These are phyloP conservation scores for Regulus satrapa DNA, from an alignment of 2,113 vertebrate genomes.

Conservation along the genomic window DNA sequence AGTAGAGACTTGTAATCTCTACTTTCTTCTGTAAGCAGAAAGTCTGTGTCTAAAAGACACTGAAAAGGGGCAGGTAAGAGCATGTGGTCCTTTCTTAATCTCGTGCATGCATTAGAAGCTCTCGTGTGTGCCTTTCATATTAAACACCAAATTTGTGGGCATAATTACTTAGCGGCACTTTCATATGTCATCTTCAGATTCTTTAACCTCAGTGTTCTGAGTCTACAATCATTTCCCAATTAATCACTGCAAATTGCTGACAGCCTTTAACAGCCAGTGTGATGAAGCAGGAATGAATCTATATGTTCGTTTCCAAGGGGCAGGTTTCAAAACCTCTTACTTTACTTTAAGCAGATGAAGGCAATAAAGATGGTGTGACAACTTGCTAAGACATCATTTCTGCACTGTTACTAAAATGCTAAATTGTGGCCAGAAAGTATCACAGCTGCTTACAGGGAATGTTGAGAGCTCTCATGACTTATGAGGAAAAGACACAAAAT, in stretches of 20 bases:
- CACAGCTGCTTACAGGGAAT: neutral
- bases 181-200: slow-evolving; percentile 67
- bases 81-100: neutral
- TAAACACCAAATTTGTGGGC: slow-evolving; percentile 55
- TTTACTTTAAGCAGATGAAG: slow-evolving; percentile 28
- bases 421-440: neutral
- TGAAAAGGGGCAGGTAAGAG: neutral
- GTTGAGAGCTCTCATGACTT: neutral
- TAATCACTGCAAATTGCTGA: slow-evolving; percentile 68
- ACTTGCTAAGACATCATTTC: slow-evolving; percentile 29
- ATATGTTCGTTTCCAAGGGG: slow-evolving; percentile 15
- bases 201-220: slow-evolving; percentile 62
- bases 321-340: neutral
- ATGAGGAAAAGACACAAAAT: neutral
- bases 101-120: neutral
- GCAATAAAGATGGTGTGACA: slow-evolving; percentile 35
- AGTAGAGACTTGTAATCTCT: neutral
- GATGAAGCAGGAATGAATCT: slow-evolving; percentile 57
- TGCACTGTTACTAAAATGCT: neutral
- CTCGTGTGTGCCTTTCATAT: slow-evolving; percentile 44
- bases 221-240: slow-evolving; percentile 55
- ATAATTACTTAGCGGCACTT: slow-evolving; percentile 66
- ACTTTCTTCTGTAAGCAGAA: too few species aligned
- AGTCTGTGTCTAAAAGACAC: neutral
- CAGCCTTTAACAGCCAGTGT: slow-evolving; percentile 58